Percentiles rank a stretch among this genome's conserved stretches.
phyloP scores from a whole-genome alignment of 2,797 vertebrate genomes.

The Urocyon cinereoargenteus region DNA sequence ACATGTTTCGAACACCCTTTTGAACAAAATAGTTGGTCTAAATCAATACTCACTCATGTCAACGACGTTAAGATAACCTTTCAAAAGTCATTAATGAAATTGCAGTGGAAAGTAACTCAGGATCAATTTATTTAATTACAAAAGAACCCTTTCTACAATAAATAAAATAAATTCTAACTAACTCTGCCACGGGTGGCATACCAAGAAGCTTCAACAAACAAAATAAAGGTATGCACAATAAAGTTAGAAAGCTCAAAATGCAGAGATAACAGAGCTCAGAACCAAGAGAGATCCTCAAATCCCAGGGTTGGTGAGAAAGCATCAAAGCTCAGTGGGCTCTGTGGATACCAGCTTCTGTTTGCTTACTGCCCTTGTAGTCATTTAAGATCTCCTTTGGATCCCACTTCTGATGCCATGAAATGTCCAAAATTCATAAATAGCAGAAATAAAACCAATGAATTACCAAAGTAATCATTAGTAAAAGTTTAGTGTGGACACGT shows the following conservation, averaged over 20 bases:
- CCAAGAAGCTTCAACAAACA: not conserved
- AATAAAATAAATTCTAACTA: constrained; percentile 39
- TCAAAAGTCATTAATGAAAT: constrained; percentile 32
- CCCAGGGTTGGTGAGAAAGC: not conserved
- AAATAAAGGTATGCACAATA: not conserved
- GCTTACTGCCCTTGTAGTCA: not conserved
- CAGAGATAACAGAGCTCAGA: not conserved
- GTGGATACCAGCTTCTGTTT: not conserved
- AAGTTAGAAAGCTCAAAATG: not conserved
- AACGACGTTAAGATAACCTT: not conserved
- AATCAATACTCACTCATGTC: not conserved
- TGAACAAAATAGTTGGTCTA: not conserved
- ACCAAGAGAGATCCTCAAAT: not conserved
- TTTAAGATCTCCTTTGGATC: not conserved
- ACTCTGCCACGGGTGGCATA: not conserved
- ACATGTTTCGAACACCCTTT: not conserved
- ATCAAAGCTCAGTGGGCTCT: not conserved
- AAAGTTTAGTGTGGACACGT: not conserved
- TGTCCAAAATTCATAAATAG: not conserved
- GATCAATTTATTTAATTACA: constrained; percentile 31
- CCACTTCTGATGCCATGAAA: not conserved
- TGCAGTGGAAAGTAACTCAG: constrained; percentile 42
- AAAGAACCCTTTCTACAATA: constrained; percentile 52
- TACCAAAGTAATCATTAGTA: not conserved
- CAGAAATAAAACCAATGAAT: not conserved